These are phyloP conservation scores for Mugil cephalus DNA, from an alignment of 2,113 vertebrate species.

Conservation along the genomic window DNA sequence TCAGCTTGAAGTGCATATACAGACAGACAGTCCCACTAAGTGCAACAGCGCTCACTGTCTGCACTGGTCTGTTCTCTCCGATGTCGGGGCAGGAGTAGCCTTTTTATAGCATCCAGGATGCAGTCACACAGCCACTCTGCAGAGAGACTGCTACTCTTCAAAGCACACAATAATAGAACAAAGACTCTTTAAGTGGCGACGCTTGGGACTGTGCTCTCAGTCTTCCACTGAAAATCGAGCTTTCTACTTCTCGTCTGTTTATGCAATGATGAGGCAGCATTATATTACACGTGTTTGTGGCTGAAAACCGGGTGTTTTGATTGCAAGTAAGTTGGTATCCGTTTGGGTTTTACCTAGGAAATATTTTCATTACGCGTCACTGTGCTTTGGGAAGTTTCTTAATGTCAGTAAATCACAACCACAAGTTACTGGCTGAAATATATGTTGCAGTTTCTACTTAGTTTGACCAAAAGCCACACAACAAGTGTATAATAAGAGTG, in stretches of 20 bases:
- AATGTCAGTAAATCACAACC: neutral
- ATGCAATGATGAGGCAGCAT: conserved; percentile 35
- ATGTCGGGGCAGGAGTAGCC: conserved; percentile 61
- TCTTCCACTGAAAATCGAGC: conserved; percentile 44
- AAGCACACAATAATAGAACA: conserved; percentile 74
- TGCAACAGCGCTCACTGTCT: conserved; percentile 53
- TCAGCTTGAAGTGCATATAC: conserved; percentile 42
- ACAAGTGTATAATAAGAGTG: neutral
- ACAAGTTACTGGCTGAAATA: neutral
- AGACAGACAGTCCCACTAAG: conserved; percentile 60
- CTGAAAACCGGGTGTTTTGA: conserved; percentile 17
- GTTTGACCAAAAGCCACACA: conserved; percentile 1
- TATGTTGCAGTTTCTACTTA: neutral
- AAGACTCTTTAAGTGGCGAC: conserved; percentile 64
- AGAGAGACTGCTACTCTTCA: conserved; percentile 61
- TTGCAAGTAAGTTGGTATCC: neutral
- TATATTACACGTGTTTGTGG: neutral
- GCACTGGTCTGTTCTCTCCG: conserved; percentile 54
- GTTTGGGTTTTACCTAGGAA: neutral
- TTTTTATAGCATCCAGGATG: conserved; percentile 73
- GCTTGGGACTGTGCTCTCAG: conserved; percentile 46
- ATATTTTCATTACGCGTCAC: neutral
- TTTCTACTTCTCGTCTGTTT: conserved; percentile 34
- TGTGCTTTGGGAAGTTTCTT: neutral
- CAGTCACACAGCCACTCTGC: conserved; percentile 63